Percentiles rank a stretch among this genome's conserved stretches.
phyloP scores from a whole-genome alignment of 1,140 invertebrate genomes.

The Calosoma granatense region DNA sequence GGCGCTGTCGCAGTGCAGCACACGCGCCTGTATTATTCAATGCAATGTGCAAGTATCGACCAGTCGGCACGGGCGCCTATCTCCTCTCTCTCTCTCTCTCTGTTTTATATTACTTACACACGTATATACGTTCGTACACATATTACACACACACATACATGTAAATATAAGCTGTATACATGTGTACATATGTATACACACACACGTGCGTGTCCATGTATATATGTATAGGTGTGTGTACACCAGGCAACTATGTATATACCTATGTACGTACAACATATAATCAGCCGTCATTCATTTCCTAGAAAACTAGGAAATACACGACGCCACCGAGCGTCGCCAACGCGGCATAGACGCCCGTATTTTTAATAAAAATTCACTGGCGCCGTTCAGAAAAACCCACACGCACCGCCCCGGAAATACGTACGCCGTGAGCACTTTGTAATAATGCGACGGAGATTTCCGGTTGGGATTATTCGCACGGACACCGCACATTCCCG shows the following conservation, averaged over 20 bases:
- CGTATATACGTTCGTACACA: no score
- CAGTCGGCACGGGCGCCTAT: background rate
- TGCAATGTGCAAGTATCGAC: background rate
- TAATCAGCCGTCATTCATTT: background rate
- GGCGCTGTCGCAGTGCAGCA: background rate
- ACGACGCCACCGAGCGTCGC: no score
- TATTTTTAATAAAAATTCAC: background rate
- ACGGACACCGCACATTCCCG: no score
- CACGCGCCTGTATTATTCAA: background rate
- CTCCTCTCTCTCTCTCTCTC: no score
- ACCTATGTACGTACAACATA: slow-evolving; percentile 21
- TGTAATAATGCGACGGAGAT: no score
- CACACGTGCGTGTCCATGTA: background rate
- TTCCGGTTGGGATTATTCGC: no score
- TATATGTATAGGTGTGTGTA: slow-evolving; percentile 14
- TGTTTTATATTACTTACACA: no score
- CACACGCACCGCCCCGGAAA: background rate
- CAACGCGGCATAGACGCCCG: background rate
- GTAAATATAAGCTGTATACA: background rate
- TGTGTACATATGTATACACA: no score
- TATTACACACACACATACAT: no score
- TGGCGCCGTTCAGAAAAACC: background rate
- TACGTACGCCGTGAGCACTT: no score
- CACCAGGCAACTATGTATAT: slow-evolving; percentile 17
- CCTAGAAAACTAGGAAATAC: no score